Evolutionary conservation across 2,113 vertebrate species (phyloP).

Genomic region (Cygnus buccinator): DNA sequence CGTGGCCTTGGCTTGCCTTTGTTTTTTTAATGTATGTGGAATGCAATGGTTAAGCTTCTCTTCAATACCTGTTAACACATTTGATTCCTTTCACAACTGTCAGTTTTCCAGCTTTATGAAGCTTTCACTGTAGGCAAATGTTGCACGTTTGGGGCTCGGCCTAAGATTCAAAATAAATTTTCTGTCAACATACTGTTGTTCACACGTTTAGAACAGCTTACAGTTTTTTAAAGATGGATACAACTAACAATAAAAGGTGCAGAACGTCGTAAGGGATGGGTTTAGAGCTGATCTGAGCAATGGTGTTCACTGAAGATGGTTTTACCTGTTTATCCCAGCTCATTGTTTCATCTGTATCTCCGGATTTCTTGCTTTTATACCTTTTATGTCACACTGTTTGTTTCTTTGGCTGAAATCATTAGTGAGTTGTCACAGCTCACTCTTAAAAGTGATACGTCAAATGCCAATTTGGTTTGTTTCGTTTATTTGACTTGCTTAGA

Average conservation of each 20-base stretch:
- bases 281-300: not conserved
- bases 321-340: not conserved
- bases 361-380: not conserved
- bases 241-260: not conserved
- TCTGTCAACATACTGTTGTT: not conserved
- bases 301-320: not conserved
- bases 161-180: not conserved
- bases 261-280: not conserved
- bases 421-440: conserved; percentile 19
- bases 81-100: conserved; percentile 42
- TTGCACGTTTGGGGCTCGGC: not conserved
- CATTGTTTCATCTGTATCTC: not conserved
- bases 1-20: not conserved
- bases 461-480: not conserved
- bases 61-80: conserved; percentile 33
- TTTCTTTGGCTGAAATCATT: conserved; percentile 11
- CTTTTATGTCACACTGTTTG: not conserved
- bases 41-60: not conserved
- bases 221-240: not conserved
- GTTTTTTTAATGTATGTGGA: not conserved
- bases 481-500: conserved; percentile 5
- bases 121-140: conserved; percentile 26
- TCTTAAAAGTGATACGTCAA: not conserved
- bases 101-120: conserved; percentile 27
- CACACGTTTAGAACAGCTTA: not conserved